Evolutionary conservation across 2,888 invertebrate genomes (phyloP), one percentile per base, ranked within the genome.

Genomic region (Melanargia galathea): DNA sequence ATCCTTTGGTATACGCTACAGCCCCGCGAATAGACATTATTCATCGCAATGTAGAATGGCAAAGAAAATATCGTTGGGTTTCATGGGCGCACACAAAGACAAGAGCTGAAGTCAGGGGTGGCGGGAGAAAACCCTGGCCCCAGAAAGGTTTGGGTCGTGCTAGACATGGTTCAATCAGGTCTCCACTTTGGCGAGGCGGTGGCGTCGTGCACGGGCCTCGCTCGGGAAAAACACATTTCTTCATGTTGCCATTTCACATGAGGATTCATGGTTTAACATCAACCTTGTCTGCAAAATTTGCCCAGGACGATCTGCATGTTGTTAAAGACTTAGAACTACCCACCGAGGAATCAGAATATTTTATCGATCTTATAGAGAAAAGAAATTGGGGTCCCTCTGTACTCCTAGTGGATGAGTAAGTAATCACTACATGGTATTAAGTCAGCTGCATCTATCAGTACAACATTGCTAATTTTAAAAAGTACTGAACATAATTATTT

Each of bases 351-450:
- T 92, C 95, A 0, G 88, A 94, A 75, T 98, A 94, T 79, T 86
- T 99, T 8, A 90, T 94, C 72, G 95, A 97, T 72, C 87, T 99
- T 57, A 94, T 97, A 33, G 95, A 96, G 72, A 92, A 94, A 48
- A 93, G 99, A 71, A 95, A 96, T 80, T 99, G 99, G 99, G 99
- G 99, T 11, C 96, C 97, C 43, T 98, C 99, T 10, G 97, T 98
- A 11, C 91, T 99, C 0, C 95, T 99, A 87, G 93, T 99, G 59
- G 98, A 99, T 86, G 95, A 95, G 95, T 97, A 94, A 93, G 95
- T 92, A 66, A 10, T 52, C 10, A 20, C 30, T 30, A 7, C 30
- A 30, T 30, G 8, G 30, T 30, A 30, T 30, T 6, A 30, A 30
- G 3, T 38, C 2, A 13, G 35, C 35, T 1, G 13, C 3, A 30